Percentiles rank a stretch among this genome's conserved stretches.
Conservation (phyloP, 53 echinoderm and acorn worm genomes). For the Henricia sp. region DNA sequence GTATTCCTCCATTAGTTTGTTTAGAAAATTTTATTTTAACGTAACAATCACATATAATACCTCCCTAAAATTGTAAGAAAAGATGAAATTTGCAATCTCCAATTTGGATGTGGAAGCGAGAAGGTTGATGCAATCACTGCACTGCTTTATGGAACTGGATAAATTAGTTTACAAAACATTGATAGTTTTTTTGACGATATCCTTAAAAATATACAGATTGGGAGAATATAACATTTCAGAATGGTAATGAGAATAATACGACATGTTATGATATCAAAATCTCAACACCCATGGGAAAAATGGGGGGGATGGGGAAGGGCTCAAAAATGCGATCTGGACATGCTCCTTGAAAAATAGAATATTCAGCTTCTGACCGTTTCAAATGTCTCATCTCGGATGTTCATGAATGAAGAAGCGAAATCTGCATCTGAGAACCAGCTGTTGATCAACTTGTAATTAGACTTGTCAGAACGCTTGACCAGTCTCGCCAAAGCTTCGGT, state of each 20-base stretch:
- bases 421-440: slow-evolving; percentile 64
- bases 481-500: slow-evolving; percentile 80
- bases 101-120: not conserved
- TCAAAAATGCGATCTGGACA: too few species aligned
- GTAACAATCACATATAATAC: slow-evolving; percentile 10
- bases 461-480: slow-evolving; percentile 72
- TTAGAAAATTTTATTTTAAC: not conserved
- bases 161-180: too few species aligned
- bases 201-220: too few species aligned
- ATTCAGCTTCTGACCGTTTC: slow-evolving; percentile 72
- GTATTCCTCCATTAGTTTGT: not conserved
- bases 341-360: not conserved
- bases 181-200: too few species aligned
- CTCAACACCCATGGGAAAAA: too few species aligned
- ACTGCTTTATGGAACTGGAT: too few species aligned
- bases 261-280: too few species aligned
- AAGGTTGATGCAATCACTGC: too few species aligned
- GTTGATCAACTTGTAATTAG: slow-evolving; percentile 13
- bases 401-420: slow-evolving; percentile 60
- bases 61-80: not conserved
- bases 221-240: too few species aligned
- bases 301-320: too few species aligned
- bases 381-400: slow-evolving; percentile 77
- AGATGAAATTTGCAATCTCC: too few species aligned
- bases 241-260: too few species aligned